Evolutionary conservation across 2,113 vertebrate genomes (phyloP).

Genomic region (Micronycteris hirsuta): DNA sequence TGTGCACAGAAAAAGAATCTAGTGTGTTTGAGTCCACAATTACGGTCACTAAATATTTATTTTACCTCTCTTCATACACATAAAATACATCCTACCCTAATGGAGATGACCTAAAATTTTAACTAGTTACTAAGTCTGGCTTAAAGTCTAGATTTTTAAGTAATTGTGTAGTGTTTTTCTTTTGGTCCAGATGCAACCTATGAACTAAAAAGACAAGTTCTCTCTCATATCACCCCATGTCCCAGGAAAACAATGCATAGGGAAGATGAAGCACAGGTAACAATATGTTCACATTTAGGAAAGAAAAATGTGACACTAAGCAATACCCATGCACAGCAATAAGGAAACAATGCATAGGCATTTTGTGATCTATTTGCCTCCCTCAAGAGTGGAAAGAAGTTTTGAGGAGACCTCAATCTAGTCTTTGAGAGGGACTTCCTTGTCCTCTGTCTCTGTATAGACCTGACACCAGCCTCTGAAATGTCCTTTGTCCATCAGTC

Average conservation of each 20-base stretch:
- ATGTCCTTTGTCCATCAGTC: neutral
- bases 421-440: neutral
- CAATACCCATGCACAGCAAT: neutral
- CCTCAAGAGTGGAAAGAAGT: neutral
- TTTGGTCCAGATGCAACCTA: neutral
- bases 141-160: slow-evolving; percentile 12
- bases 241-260: neutral
- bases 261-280: neutral
- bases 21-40: neutral
- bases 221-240: neutral
- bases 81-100: neutral
- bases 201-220: neutral
- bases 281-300: neutral
- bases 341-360: neutral
- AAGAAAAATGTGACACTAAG: neutral
- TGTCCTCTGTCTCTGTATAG: neutral
- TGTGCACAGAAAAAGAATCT: neutral
- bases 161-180: neutral
- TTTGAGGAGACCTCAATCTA: neutral
- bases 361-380: neutral
- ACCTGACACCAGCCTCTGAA: neutral
- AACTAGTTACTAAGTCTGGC: neutral
- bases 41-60: neutral
- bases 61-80: neutral
- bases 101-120: neutral